Evolutionary conservation across 1,140 invertebrate species (phyloP).

Genomic region (Pomacea maculata): DNA sequence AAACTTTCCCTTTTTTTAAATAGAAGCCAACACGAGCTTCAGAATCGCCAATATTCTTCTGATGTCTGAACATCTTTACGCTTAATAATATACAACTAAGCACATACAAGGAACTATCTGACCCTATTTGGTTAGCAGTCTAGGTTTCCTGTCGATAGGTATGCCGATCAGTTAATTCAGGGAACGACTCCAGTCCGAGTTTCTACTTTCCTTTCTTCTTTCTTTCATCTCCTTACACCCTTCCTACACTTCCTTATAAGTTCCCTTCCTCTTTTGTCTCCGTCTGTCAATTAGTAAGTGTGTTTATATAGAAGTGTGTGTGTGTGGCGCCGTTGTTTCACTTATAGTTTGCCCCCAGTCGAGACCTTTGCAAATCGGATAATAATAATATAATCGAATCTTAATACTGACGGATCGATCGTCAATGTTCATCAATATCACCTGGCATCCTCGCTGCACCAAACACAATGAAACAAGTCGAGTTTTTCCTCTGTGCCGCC

Average conservation of each 20-base stretch:
- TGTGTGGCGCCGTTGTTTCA: background rate
- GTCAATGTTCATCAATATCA: background rate
- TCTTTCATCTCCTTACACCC: background rate
- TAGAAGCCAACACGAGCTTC: no score
- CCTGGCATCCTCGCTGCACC: background rate
- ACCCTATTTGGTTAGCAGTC: no score
- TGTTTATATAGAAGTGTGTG: background rate
- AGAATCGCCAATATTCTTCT: no score
- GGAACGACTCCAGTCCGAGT: no score
- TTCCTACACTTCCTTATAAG: background rate
- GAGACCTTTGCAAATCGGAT: background rate
- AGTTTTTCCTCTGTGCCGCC: no score
- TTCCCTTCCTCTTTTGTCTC: constrained; percentile 1
- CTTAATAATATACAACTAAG: no score
- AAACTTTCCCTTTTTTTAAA: no score
- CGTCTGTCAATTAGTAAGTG: background rate
- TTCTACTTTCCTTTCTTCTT: no score
- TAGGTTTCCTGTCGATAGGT: no score
- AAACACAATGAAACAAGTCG: background rate
- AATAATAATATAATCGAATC: background rate
- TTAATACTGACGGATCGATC: background rate
- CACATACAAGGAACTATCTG: no score
- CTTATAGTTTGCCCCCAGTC: background rate
- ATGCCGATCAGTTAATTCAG: no score
- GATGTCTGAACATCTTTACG: no score